These are phyloP conservation scores for Phrynocephalus vlangalii DNA, from an alignment of 2,797 vertebrate species.

Conservation along the genomic window DNA sequence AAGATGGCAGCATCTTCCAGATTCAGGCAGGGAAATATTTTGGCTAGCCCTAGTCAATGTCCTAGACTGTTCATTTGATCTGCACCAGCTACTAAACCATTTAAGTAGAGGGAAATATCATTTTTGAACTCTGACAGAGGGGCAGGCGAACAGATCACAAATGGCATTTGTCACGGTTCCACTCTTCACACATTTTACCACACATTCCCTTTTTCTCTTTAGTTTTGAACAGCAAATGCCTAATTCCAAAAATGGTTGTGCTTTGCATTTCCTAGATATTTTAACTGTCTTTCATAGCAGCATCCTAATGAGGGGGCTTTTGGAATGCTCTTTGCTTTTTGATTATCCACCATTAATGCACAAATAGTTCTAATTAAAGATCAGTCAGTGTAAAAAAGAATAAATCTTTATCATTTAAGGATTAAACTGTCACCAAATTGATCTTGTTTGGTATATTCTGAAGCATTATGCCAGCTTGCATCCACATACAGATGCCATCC, in stretches of 20 bases:
- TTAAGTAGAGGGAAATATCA: too few relatives aligned
- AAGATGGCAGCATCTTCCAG: too few relatives aligned
- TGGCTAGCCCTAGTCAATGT: too few relatives aligned
- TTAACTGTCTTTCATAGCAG: constrained; percentile 12
- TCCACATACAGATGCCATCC: constrained; percentile 2
- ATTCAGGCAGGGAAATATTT: too few relatives aligned
- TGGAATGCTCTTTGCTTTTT: constrained; percentile 46
- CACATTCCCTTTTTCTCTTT: background rate
- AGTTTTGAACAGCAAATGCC: background rate
- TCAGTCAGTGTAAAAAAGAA: constrained; percentile 56
- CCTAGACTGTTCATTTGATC: too few relatives aligned
- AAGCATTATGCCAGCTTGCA: constrained; percentile 12
- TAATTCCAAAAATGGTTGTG: background rate
- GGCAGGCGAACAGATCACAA: too few relatives aligned
- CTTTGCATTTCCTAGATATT: background rate
- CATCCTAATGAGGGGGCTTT: constrained; percentile 27
- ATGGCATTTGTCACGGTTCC: background rate
- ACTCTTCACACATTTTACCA: background rate
- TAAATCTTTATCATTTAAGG: constrained; percentile 56
- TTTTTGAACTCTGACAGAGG: too few relatives aligned
- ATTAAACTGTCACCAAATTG: constrained; percentile 22
- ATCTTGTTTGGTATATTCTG: constrained; percentile 22
- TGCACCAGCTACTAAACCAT: too few relatives aligned
- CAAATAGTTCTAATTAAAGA: constrained; percentile 60
- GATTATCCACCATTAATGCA: constrained; percentile 44